phyloP scores from a whole-genome alignment of 2,888 invertebrate genomes.

The Thumatha senex region DNA sequence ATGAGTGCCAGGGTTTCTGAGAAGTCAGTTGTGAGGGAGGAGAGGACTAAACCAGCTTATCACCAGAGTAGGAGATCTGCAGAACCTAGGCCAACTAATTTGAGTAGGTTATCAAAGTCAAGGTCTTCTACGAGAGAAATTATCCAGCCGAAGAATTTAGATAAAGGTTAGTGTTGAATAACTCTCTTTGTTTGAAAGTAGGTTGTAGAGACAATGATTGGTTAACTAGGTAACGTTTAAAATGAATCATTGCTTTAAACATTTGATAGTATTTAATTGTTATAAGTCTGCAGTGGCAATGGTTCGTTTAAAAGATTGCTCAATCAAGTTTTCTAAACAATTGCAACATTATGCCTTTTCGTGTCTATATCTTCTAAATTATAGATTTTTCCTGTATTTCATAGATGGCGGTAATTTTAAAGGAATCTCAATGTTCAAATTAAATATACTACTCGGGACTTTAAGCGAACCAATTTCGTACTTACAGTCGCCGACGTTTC shows the following conservation, averaged over 20 bases:
- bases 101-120: constrained; percentile 74
- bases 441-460: no score
- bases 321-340: no score
- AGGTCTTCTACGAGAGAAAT: constrained; percentile 77
- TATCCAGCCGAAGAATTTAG: constrained; percentile 62
- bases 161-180: constrained; percentile 59
- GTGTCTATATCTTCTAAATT: no score
- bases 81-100: constrained; percentile 67
- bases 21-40: constrained; percentile 75
- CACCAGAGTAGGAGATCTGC: constrained; percentile 74
- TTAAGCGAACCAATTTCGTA: no score
- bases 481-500: no score
- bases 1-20: constrained; percentile 85
- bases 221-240: background rate
- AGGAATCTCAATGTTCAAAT: no score
- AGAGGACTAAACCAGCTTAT: constrained; percentile 58
- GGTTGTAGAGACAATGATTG: background rate
- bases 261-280: no score
- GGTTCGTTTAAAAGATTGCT: background rate
- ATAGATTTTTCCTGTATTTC: no score
- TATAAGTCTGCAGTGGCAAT: background rate
- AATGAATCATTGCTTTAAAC: background rate
- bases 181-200: constrained; percentile 5
- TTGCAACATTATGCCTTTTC: no score
- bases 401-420: no score